Conservation (phyloP, 2,797 vertebrate species). For the Leuciscus waleckii region DNA sequence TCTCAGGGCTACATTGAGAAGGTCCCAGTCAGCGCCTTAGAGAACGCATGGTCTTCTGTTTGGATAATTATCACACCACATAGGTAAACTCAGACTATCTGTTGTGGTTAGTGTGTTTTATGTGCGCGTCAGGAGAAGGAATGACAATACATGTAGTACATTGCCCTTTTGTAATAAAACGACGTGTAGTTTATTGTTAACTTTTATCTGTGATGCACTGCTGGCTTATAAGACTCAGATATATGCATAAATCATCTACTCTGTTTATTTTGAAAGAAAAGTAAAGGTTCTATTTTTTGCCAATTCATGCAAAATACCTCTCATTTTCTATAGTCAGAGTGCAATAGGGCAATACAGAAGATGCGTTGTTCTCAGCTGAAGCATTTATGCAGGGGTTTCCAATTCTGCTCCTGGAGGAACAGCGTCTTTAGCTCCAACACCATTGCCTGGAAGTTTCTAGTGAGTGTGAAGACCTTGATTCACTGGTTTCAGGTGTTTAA, state of each 20-base stretch:
- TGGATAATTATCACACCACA: neutral
- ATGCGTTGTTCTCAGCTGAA: too few relatives aligned
- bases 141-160: neutral
- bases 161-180: conserved; percentile 52
- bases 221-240: neutral
- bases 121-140: neutral
- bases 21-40: neutral
- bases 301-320: neutral
- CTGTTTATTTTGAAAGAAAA: neutral
- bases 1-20: neutral
- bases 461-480: neutral
- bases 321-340: neutral
- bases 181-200: conserved; percentile 4
- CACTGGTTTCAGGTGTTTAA: too few relatives aligned
- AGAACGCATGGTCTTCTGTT: neutral
- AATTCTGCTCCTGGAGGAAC: too few relatives aligned
- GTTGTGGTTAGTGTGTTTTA: neutral
- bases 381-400: neutral
- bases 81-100: neutral
- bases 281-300: neutral
- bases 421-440: neutral
- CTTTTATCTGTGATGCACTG: conserved; percentile 25
- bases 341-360: neutral
- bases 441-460: neutral
- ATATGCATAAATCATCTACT: neutral